Base-by-base conservation (phyloP, 2,888 invertebrate genomes). In the Pecten maximus region DNA sequence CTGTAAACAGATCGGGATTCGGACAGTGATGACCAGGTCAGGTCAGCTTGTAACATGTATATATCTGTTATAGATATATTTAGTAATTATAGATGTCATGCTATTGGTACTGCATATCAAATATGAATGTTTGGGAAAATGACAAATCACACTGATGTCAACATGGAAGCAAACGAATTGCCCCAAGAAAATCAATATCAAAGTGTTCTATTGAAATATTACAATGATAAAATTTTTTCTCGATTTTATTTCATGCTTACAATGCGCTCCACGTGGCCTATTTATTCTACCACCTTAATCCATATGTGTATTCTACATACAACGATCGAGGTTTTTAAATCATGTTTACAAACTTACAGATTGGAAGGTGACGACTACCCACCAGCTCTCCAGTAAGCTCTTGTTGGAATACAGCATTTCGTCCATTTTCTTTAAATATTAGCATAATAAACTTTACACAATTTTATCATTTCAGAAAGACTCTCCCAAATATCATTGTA, bases 401-500 rank as follows among this genome's bases (percentile, higher is more conserved):
- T 74, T 74, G 35, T 74, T 12, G 10, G 35, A 28, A 74, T 35
- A 74, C 28, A 28, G 10, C 10, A 74, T 28, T 74, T 35, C 74
- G 28, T 28, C 10, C 74, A 74, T 74, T 74, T 74, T 15, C 74
- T 74, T 6, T 74, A 28, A 74, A 74, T 28, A 74, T 74, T 74
- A 35, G 35, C 28, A 35, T 10, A 74, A 74, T 74, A 35, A 74
- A 74, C n/a, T 74, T 35, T 74, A 54, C 74, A 74, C 10, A 74
- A 23, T 54, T 54, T 28, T 74, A 74, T 74, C 74, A 35, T 74
- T 74, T 74, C 74, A 74, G 74, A 28, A 74, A 74, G 28, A 74
- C 23, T 35, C 35, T 74, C 74, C 35, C 74, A 8, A 10, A 74
- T 35, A 10, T 35, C 74, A 74, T 35, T 6, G 35, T 74, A 35